Evolutionary conservation across 2,888 invertebrate species (phyloP).

Genomic region (Leptinotarsa haldemani): DNA sequence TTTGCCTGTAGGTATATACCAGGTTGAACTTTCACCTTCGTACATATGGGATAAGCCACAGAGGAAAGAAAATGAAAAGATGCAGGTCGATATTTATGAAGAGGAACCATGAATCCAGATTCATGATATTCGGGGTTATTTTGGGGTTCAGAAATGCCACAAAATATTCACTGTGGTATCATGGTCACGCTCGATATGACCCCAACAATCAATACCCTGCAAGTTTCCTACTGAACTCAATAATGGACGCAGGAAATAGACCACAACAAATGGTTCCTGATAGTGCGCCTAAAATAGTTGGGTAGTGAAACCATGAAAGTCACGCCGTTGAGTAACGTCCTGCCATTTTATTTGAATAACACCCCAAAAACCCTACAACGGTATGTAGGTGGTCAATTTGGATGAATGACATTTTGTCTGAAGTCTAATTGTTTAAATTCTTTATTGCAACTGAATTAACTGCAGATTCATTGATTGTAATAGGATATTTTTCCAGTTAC

Average conservation of each 20-base stretch:
- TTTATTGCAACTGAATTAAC: no score
- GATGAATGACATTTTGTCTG: background rate
- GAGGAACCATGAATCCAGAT: no score
- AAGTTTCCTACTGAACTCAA: no score
- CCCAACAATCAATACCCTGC: no score
- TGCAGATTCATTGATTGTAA: no score
- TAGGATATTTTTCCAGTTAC: background rate
- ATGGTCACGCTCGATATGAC: background rate
- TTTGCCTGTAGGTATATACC: background rate
- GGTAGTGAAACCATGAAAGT: no score
- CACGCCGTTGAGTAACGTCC: no score
- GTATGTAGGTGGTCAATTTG: slow-evolving; percentile 5
- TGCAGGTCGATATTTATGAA: background rate
- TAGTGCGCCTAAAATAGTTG: no score
- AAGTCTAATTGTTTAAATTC: background rate
- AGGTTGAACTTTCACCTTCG: background rate
- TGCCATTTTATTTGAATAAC: slow-evolving; percentile 1
- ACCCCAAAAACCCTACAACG: background rate
- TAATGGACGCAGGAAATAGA: no score
- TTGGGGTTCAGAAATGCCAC: slow-evolving; percentile 5
- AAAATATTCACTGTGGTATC: slow-evolving; percentile 5
- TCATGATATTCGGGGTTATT: background rate
- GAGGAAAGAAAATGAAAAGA: background rate
- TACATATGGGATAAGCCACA: background rate
- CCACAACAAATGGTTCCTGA: no score